These are phyloP conservation scores for Ectemnius lituratus DNA, from an alignment of 2,888 invertebrate genomes.

Conservation along the genomic window DNA sequence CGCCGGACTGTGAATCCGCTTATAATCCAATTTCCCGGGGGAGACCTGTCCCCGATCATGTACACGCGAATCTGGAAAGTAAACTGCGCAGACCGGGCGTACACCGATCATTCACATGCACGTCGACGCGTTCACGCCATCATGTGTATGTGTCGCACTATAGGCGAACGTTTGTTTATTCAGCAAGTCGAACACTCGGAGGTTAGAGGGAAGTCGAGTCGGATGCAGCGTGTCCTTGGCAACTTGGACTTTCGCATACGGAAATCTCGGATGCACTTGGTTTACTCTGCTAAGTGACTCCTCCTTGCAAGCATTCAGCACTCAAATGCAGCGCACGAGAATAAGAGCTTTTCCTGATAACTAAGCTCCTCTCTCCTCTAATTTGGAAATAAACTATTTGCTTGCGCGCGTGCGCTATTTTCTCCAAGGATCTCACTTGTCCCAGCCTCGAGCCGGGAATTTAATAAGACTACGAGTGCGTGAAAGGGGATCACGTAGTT, in stretches of 20 bases:
- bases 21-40: conserved; percentile 65
- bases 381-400: background rate
- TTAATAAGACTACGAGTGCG: background rate
- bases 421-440: background rate
- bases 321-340: background rate
- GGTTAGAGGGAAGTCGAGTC: conserved; percentile 16
- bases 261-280: conserved; percentile 13
- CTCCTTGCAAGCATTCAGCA: background rate
- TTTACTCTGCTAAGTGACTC: background rate
- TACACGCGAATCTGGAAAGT: conserved; percentile 67
- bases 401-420: background rate
- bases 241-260: conserved; percentile 25
- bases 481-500: conserved; percentile 1
- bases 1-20: conserved; percentile 56
- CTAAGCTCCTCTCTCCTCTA: background rate
- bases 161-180: conserved; percentile 69
- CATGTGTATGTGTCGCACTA: no score
- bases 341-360: background rate
- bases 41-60: conserved; percentile 65
- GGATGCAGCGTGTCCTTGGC: background rate
- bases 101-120: conserved; percentile 17
- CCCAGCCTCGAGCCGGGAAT: no score
- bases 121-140: no score
- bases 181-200: conserved; percentile 58
- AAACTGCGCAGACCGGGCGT: conserved; percentile 60